Base-by-base conservation (phyloP, 2,888 invertebrate species). In the Caenorhabditis zanzibari region DNA sequence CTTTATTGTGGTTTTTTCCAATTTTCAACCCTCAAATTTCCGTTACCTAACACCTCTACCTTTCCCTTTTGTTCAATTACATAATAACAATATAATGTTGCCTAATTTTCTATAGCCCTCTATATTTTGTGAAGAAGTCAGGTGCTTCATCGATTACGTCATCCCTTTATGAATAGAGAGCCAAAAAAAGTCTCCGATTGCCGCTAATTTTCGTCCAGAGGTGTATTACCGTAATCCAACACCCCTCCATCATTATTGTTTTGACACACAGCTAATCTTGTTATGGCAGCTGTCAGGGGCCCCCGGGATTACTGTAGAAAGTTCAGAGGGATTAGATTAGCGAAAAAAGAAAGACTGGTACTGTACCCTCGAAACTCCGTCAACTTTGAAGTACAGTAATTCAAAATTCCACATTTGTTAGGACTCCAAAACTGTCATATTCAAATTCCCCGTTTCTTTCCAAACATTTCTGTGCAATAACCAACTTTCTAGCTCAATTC, bases 211-310 rank as follows among this genome's bases (percentile, higher is more conserved):
- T 28, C 16, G 24, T 66, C 12, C 38, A 38, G 10, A 2, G 2
- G 38, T 38, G 77, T 69, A 66, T 58, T 68, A 68, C 41, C 16
- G 77, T 61, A 77, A 77, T 54, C 14, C 35, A 61, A 77, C 47
- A 61, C 64, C 63, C 26, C 64, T 24, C 44, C 58, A 32, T 56
- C n/a, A 58, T 64, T 64, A 38, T 64, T 26, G 16, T 63, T 47
- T 47, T 64, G 64, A 24, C 19, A 64, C 26, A n/a, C 4, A 7
- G 35, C 38, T 38, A 59, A 58, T 58, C 58, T 58, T 58, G 58
- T 58, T 58, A 58, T 12, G 28, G 32, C 32, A 58, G 58, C 32
- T 58, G 58, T 54, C 54, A 19, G 22, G 44, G 44, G 44, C 1
- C 9, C 1, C 1, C 5, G 5, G n/a, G 44, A 14, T 44, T 44